Percentiles rank a stretch among this genome's conserved stretches.
phyloP scores from a whole-genome alignment of 1,140 invertebrate species.

The Mya arenaria region DNA sequence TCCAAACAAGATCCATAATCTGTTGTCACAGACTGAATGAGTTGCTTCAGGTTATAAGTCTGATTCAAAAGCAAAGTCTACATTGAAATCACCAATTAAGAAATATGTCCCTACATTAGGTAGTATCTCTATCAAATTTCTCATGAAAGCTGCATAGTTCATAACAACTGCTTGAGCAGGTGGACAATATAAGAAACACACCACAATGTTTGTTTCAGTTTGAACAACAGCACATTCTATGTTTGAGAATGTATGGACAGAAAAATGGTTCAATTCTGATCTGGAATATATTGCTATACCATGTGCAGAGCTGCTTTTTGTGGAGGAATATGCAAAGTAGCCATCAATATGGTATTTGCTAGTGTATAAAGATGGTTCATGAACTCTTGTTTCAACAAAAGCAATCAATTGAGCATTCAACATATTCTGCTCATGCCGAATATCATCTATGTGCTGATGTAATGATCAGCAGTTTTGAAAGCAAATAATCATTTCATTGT shows the following conservation, averaged over 20 bases:
- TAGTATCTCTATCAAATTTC: background rate
- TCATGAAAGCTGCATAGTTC: background rate
- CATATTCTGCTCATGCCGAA: conserved; percentile 25
- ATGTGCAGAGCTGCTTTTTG: background rate
- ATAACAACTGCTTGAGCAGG: background rate
- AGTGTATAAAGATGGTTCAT: background rate
- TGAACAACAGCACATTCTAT: conserved; percentile 14
- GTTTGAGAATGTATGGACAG: background rate
- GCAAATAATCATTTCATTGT: conserved; percentile 6
- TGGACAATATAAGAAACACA: conserved; percentile 24
- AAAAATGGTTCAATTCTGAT: background rate
- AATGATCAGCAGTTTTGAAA: conserved; percentile 44
- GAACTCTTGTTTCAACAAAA: conserved; percentile 32
- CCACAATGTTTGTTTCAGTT: background rate
- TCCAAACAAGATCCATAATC: conserved; percentile 21
- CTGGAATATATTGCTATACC: conserved; percentile 18
- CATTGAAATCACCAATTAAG: conserved; percentile 39
- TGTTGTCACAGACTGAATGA: conserved; percentile 2
- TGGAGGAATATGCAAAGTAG: background rate
- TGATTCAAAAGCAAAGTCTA: conserved; percentile 9
- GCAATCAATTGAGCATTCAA: conserved; percentile 20
- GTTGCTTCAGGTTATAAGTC: background rate
- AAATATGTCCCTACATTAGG: background rate
- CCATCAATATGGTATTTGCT: conserved; percentile 2
- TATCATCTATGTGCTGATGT: conserved; percentile 27